Evolutionary conservation across 2,797 vertebrate genomes (phyloP), one percentile per base, ranked within the genome.

Genomic region (Lacerta agilis): DNA sequence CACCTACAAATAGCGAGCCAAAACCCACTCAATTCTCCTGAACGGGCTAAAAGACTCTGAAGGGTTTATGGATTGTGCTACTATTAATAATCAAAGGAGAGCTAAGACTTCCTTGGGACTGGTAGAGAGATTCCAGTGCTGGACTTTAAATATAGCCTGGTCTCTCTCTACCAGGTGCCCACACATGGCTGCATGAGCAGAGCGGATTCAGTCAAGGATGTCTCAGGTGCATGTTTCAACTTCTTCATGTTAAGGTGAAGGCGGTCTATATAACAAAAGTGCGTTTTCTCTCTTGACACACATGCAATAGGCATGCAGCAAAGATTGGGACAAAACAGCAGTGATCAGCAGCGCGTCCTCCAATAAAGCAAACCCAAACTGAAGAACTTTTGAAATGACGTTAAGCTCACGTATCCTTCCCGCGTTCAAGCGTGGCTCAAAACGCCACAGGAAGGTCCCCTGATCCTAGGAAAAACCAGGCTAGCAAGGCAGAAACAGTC

Each of bases 301-400:
- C 72, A 38, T 72, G 45, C 64, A 87, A 76, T 15, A 61, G 13
- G 29, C 86, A 85, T 23, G 27, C 25, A 15, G 80, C 38, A 33
- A 0, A 87, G 71, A 86, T 79, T 89, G 89, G 25, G 61, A 85
- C 73, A 58, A 82, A 71, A 58, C 69, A 83, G 11, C 0, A 0
- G 88, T 0, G 0, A 86, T 10, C 33, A 29, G 83, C 3, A 0
- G 72, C 49, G 13, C 61, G 20, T 61, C 77, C 78, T 58, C 76
- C 89, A n/a, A 84, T 9, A 20, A 1, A 7, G 58, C 77, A 55
- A 89, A 92, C 73, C 3, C 1, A 15, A 86, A 86, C 9, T n/a
- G 55, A 85, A 89, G 61, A 90, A 92, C 79, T 89, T 71, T 66
- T 15, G 87, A 82, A 49, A 79, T 66, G 77, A 73, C 20, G 2